Evolutionary conservation across 2,888 invertebrate species (phyloP).

Genomic region (Ectropis crepuscularia): DNA sequence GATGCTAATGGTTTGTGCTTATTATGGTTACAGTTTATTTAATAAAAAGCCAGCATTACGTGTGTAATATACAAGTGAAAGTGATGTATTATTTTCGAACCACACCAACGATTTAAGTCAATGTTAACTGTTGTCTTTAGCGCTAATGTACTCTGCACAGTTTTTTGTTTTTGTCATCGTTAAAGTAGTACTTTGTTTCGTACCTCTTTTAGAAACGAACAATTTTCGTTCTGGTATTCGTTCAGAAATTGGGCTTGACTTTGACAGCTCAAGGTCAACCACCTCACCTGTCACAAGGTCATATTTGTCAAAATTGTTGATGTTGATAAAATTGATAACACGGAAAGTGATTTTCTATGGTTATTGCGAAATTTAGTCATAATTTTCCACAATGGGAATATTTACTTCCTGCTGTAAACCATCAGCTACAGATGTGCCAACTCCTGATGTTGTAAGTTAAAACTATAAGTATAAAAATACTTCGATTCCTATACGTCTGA

Average conservation of each 20-base stretch:
- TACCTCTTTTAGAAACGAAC: not conserved
- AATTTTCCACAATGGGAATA: slow-evolving; percentile 72
- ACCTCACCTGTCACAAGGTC: slow-evolving; percentile 6
- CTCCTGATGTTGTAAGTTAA: slow-evolving; percentile 84
- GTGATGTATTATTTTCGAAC: no score
- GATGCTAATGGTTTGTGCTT: slow-evolving; percentile 66
- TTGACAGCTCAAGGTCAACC: slow-evolving; percentile 4
- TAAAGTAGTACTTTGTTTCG: not conserved
- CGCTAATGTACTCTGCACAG: no score
- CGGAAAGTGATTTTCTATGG: slow-evolving; percentile 37
- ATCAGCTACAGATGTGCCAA: slow-evolving; percentile 82
- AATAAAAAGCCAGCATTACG: no score
- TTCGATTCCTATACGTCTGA: no score
- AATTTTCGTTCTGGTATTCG: not conserved
- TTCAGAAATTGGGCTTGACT: not conserved
- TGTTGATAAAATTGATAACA: slow-evolving; percentile 18
- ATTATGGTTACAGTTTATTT: not conserved
- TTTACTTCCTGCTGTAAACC: slow-evolving; percentile 83
- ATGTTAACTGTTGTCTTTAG: no score
- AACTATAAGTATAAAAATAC: not conserved
- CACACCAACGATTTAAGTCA: no score
- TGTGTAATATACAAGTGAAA: no score
- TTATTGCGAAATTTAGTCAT: slow-evolving; percentile 37
- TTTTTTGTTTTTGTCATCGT: not conserved
- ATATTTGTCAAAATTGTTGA: slow-evolving; percentile 28